Conservation (phyloP, 2,797 vertebrate genomes). For the Tolypeutes matacus region DNA sequence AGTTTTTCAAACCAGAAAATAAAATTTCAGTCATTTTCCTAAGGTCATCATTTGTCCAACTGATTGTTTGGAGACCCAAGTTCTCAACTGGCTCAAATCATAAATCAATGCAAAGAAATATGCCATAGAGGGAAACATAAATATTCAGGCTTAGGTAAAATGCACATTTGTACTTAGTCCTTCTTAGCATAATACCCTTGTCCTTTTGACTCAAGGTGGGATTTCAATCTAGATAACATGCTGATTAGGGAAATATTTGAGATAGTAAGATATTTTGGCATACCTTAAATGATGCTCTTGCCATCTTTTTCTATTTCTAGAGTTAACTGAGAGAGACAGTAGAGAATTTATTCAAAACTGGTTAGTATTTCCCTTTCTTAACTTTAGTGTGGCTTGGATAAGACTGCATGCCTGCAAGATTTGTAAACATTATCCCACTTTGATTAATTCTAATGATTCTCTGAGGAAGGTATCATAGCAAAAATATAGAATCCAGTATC, state of each 20-base stretch:
- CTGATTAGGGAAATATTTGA: neutral
- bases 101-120: neutral
- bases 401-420: neutral
- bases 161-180: neutral
- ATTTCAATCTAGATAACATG: neutral
- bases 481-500: neutral
- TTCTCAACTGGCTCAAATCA: neutral
- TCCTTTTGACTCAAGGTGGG: neutral
- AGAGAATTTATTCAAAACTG: neutral
- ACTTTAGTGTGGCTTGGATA: slow-evolving; percentile 27
- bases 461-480: neutral
- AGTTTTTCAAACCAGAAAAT: neutral
- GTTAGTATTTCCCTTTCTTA: slow-evolving; percentile 17
- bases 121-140: neutral
- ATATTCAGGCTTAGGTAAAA: slow-evolving; percentile 23
- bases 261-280: neutral
- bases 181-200: neutral
- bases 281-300: neutral
- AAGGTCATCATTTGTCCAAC: neutral
- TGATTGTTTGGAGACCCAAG: neutral
- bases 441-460: slow-evolving; percentile 39
- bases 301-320: neutral
- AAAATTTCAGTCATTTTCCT: neutral
- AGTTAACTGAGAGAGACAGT: neutral
- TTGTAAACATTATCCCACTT: slow-evolving; percentile 28